Base-by-base conservation (phyloP, 1,140 invertebrate species). In the Brachionus angularis region DNA sequence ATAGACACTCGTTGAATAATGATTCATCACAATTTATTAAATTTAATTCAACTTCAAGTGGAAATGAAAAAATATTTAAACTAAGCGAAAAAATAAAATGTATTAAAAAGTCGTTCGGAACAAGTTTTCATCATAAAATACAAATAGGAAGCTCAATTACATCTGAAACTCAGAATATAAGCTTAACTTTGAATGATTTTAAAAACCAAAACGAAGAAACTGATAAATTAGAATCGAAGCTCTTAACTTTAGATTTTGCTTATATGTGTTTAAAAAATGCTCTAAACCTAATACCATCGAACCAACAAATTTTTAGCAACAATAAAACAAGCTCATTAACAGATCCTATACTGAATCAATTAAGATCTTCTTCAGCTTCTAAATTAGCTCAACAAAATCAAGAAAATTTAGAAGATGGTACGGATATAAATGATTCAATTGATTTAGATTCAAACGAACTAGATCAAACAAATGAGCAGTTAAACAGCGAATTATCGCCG, bases 201-300 rank as follows among this genome's bases (percentile, higher is more conserved):
- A 34, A 44, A 18, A 69, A 49, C 18, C 21, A 73, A 70, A 49
- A 36, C 23, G 42, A 31, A 18, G 62, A 46, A 21, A 34, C 10
- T 12, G 12, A 72, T 76, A 31, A 77, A 89, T 1, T 89, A 92
- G 71, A 91, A 91, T 49, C 87, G 89, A 44, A 42, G 10, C 10
- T 42, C 10, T 84, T 91, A 2, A 91, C 89, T n/a, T 79, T 96
- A 49, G 90, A 93, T 80, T 96, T 95, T 84, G 91, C 88, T 10
- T 86, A 87, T 10, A 77, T 94, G 5, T 95, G 91, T 80, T 77
- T 96, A 46, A 86, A 88, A 74, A 96, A 94, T 84, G 90, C 91
- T 14, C 79, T 90, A 23, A 58, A 73, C 3, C 64, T 80, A 25
- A 55, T 82, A 44, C 78, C 79, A 27, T 12, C 27, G 10, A 50